A percentile compares a stretch with the other conserved stretches of the same genome.
phyloP scores from a whole-genome alignment of 92 coral and sea anemone species.

The Anthopleura xanthogrammica region DNA sequence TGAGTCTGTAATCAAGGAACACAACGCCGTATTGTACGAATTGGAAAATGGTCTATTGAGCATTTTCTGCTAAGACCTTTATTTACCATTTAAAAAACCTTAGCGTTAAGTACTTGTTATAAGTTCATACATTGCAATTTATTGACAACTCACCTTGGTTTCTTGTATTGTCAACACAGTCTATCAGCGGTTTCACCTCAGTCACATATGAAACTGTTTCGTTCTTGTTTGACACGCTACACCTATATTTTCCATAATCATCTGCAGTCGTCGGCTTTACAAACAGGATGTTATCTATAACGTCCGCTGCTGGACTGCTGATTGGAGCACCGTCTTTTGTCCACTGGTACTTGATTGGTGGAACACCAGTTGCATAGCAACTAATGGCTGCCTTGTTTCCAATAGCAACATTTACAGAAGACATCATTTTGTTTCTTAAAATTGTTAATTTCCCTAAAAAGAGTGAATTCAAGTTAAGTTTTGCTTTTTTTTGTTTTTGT shows the following conservation, averaged over 20 bases:
- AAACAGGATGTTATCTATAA: neutral
- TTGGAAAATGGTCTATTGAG: too few species aligned
- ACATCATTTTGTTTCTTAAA: neutral
- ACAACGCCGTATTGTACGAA: too few species aligned
- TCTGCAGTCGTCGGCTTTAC: neutral
- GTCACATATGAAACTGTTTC: neutral
- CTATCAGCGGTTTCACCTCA: neutral
- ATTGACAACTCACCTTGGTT: too few species aligned
- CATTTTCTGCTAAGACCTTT: too few species aligned
- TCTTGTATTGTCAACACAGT: too few species aligned
- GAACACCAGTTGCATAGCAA: slow-evolving; percentile 16
- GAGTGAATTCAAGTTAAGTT: too few species aligned
- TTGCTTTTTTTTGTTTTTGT: too few species aligned
- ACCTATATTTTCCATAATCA: neutral
- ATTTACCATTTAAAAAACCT: too few species aligned
- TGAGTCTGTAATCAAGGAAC: too few species aligned
- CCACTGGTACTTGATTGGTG: slow-evolving; percentile 18
- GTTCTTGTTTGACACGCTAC: neutral
- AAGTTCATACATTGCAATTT: too few species aligned
- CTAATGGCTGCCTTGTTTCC: neutral
- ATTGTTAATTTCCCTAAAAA: neutral
- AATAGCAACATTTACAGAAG: neutral
- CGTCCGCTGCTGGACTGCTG: neutral
- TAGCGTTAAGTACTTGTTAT: too few species aligned
- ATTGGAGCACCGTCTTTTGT: neutral